These are phyloP conservation scores for Polyergus mexicanus DNA, from an alignment of 1,140 invertebrate species.

Conservation along the genomic window DNA sequence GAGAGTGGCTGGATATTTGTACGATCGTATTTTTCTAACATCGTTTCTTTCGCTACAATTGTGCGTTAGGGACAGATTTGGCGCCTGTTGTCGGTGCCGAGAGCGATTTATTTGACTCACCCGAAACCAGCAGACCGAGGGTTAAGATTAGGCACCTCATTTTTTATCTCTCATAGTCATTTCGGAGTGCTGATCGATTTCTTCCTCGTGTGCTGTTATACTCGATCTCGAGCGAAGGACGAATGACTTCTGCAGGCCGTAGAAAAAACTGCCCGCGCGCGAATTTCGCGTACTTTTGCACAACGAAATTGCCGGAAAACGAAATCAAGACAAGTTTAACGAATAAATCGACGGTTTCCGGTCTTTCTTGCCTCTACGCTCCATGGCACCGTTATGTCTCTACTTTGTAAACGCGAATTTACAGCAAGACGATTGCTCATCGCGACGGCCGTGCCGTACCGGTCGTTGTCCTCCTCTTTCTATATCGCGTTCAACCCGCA, in stretches of 20 bases:
- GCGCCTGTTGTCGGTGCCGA: not conserved
- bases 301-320: conserved; percentile 24
- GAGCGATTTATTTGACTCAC: conserved; percentile 60
- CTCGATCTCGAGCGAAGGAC: not conserved
- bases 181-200: conserved; percentile 55
- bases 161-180: conserved; percentile 74
- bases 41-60: not conserved
- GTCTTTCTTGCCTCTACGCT: conserved; percentile 58
- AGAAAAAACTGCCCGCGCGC: not conserved
- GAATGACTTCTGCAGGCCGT: conserved; percentile 10
- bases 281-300: not conserved
- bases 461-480: conserved; percentile 55
- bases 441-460: conserved; percentile 16
- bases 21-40: not conserved
- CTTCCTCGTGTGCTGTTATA: conserved; percentile 13
- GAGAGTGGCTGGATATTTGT: not conserved
- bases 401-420: conserved; percentile 14
- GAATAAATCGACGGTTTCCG: conserved; percentile 57
- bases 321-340: conserved; percentile 22
- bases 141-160: conserved; percentile 75
- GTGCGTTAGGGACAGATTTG: conserved; percentile 14
- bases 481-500: conserved; percentile 33
- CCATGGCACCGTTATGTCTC: conserved; percentile 60
- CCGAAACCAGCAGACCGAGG: conserved; percentile 72
- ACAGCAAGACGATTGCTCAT: conserved; percentile 35